A percentile compares a stretch with the other conserved stretches of the same genome.
These are phyloP conservation scores for Pogonomyrmex californicus DNA, from an alignment of 1,140 invertebrate species.

Conservation along the genomic window DNA sequence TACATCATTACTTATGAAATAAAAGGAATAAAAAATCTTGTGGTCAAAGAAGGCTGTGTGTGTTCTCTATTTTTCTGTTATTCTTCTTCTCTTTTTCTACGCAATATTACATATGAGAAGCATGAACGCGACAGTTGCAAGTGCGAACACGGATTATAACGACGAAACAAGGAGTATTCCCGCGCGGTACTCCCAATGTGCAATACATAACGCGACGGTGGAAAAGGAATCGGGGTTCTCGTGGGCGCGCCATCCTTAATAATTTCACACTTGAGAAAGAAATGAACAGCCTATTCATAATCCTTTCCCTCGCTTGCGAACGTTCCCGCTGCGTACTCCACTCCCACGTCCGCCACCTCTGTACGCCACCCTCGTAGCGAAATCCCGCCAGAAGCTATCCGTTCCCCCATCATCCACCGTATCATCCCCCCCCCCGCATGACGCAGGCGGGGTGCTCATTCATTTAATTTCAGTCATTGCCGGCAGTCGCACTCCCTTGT, in stretches of 20 bases:
- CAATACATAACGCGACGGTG: conserved; percentile 33
- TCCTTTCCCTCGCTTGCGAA: conserved; percentile 69
- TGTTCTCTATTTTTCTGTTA: not conserved
- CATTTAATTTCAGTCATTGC: conserved; percentile 85
- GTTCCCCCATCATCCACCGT: conserved; percentile 33
- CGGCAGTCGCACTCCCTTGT: conserved; percentile 83
- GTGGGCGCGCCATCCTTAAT: conserved; percentile 72
- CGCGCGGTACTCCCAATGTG: conserved; percentile 17
- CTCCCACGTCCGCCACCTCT: conserved; percentile 14
- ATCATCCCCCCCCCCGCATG: conserved; percentile 40
- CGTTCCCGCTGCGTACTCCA: conserved; percentile 15
- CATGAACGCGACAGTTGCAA: conserved; percentile 32
- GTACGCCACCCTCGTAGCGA: conserved; percentile 40
- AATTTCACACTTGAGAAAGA: conserved; percentile 78
- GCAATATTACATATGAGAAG: conserved; percentile 26
- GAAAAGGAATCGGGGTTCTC: conserved; percentile 64
- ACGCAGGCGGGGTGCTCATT: conserved; percentile 79
- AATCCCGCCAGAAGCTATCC: conserved; percentile 71
- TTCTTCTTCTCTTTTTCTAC: not conserved
- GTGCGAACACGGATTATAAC: conserved; percentile 29
- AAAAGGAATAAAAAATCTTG: conserved; percentile 16
- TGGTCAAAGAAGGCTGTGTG: not conserved
- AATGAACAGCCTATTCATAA: conserved; percentile 80
- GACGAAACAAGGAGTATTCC: conserved; percentile 39
- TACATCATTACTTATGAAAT: not conserved